Percentiles rank a stretch among this genome's conserved stretches.
phyloP scores from a whole-genome alignment of 2,888 invertebrate genomes.

The Drosophila hamatofila region DNA sequence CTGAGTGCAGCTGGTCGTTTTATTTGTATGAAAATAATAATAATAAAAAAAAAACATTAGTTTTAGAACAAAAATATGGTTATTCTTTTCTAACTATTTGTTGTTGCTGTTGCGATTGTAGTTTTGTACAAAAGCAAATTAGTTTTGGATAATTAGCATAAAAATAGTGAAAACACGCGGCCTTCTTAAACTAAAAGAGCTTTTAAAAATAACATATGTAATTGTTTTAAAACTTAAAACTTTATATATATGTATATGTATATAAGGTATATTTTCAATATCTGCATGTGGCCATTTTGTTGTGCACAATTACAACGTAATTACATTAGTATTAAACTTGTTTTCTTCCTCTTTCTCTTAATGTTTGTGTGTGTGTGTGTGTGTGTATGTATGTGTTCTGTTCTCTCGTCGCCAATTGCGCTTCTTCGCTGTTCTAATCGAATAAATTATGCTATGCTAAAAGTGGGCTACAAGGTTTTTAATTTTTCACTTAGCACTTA shows the following conservation, averaged over 20 bases:
- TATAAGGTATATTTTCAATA: constrained; percentile 10
- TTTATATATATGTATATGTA: constrained; percentile 7
- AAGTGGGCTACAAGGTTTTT: constrained; percentile 62
- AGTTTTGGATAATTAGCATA: constrained; percentile 24
- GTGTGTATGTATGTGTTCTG: not conserved
- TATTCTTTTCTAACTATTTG: not conserved
- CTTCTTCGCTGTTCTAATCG: constrained; percentile 52
- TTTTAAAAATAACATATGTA: constrained; percentile 33
- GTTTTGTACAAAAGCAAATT: constrained; percentile 26
- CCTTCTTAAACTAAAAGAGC: constrained; percentile 21
- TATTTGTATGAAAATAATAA: not conserved
- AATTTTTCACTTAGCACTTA: constrained; percentile 45
- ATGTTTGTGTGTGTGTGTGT: not conserved
- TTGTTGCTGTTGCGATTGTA: not conserved
- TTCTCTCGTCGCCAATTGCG: constrained; percentile 12
- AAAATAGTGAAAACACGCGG: constrained; percentile 37
- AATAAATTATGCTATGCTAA: constrained; percentile 78
- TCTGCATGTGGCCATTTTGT: constrained; percentile 20
- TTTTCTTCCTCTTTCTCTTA: constrained; percentile 1
- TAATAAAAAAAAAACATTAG: not conserved
- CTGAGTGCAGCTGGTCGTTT: constrained; percentile 19
- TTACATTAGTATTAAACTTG: constrained; percentile 27
- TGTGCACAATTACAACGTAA: constrained; percentile 42
- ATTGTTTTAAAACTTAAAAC: constrained; percentile 12
- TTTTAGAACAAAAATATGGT: not conserved